Evolutionary conservation across 2,113 vertebrate genomes (phyloP), one percentile per base, ranked within the genome.

Genomic region (Xenopus borealis): DNA sequence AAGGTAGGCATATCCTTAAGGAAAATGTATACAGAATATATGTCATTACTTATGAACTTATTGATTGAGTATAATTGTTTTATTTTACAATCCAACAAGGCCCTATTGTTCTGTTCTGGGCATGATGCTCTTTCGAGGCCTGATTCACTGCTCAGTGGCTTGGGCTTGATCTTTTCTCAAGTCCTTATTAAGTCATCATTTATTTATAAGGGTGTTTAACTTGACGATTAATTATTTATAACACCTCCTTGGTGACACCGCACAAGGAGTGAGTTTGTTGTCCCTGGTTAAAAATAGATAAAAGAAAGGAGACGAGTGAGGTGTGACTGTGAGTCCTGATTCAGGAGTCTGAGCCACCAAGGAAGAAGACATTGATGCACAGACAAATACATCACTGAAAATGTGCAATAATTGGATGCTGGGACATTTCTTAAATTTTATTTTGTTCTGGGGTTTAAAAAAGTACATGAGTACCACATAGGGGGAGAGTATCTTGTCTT

Each of bases 201-300:
- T 80, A 83, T 86, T 88, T 79, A 84, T 81, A 75, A 82, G 58
- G 18, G 81, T 79, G 71, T 81, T 82, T 82, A 81, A 74, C 69
- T 85, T 75, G 75, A 78, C 82, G 84, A 85, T 84, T 12, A 68
- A 68, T 68, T 55, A 68, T 68, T 68, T 68, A 68, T 55, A 53
- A 55, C 16, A 12, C 18, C 66, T 68, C 20, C 66, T 68, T 20
- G 12, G 46, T 68, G 66, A 68, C 66, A 52, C 66, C 17, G 47
- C 19, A 1, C 14, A 30, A 55, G 47, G 19, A 7, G 45, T n/a
- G 17, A 19, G 20, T 20, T 61, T 20, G 12, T 50, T 55, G 66
- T 27, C 47, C 13, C 11, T 52, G 8, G 46, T 47, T 68, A 46
- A 53, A 68, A 68, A 68, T 40, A 40, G 33, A 6, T 3, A 55